A percentile compares a stretch with the other conserved stretches of the same genome.
Evolutionary conservation across 2,888 invertebrate genomes (phyloP).

Genomic region (Cheiracanthium punctorium): DNA sequence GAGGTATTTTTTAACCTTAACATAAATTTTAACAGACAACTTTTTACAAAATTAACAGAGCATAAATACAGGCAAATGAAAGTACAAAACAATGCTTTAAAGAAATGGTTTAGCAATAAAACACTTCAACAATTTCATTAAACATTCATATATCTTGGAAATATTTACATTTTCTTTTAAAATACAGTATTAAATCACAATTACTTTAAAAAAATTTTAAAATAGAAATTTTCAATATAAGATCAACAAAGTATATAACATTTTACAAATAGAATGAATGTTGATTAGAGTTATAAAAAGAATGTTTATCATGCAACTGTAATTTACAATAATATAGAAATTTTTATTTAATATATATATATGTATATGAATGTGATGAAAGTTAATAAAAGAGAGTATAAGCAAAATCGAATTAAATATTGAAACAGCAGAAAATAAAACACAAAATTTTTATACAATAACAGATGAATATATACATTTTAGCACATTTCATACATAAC

Average conservation of each 20-base stretch:
- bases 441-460: background rate
- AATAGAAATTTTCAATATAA: background rate
- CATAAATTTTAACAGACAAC: no score
- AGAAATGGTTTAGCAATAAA: background rate
- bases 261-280: constrained; percentile 15
- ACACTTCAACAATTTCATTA: background rate
- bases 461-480: constrained; percentile 24
- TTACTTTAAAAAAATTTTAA: constrained; percentile 1
- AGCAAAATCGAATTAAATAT: background rate
- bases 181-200: background rate
- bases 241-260: constrained; percentile 6
- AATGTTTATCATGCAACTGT: background rate
- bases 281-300: background rate
- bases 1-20: no score
- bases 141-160: constrained; percentile 2
- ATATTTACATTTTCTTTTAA: background rate
- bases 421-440: background rate
- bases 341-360: background rate
- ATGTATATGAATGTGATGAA: background rate
- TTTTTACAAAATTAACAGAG: no score
- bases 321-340: constrained; percentile 9
- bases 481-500: constrained; percentile 16
- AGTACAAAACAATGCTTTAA: constrained; percentile 10
- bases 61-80: background rate
- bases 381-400: constrained; percentile 1